phyloP scores from a whole-genome alignment of 2,888 invertebrate genomes.

The Limnephilus marmoratus region DNA sequence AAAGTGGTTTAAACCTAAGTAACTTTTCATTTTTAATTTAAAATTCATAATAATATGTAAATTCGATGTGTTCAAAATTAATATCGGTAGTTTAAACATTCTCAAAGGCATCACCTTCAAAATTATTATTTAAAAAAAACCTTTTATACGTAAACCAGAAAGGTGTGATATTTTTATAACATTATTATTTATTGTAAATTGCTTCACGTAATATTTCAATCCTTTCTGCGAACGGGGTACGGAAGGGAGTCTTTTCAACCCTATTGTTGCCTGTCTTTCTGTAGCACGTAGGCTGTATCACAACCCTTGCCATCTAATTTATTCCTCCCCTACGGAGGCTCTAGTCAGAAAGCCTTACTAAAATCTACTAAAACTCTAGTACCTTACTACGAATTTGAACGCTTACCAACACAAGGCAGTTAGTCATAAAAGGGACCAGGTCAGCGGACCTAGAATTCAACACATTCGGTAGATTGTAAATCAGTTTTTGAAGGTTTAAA shows the following conservation, averaged over 20 bases:
- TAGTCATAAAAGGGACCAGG: not conserved
- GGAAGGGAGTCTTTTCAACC: not conserved
- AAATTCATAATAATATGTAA: too few species aligned
- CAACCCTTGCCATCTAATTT: not conserved
- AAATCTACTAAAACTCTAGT: too few species aligned
- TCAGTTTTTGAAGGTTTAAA: not conserved
- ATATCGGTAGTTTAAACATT: too few species aligned
- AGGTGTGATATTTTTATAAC: not conserved
- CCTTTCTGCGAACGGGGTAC: not conserved
- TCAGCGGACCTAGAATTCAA: not conserved
- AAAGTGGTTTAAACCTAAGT: too few species aligned
- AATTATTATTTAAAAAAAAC: not conserved
- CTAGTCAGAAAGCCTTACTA: not conserved
- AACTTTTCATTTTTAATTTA: too few species aligned
- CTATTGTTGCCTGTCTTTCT: not conserved
- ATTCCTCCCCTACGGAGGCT: not conserved
- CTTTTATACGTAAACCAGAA: not conserved
- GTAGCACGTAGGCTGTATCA: not conserved
- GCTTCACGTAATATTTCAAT: not conserved
- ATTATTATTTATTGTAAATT: not conserved
- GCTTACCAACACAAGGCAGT: not conserved
- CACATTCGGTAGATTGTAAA: not conserved
- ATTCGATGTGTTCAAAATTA: too few species aligned
- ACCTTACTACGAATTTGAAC: not conserved
- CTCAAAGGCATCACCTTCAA: too few species aligned